Percentiles rank a stretch among this genome's conserved stretches.
These are phyloP conservation scores for Hucho hucho DNA, from an alignment of 2,113 vertebrate species.

Conservation along the genomic window DNA sequence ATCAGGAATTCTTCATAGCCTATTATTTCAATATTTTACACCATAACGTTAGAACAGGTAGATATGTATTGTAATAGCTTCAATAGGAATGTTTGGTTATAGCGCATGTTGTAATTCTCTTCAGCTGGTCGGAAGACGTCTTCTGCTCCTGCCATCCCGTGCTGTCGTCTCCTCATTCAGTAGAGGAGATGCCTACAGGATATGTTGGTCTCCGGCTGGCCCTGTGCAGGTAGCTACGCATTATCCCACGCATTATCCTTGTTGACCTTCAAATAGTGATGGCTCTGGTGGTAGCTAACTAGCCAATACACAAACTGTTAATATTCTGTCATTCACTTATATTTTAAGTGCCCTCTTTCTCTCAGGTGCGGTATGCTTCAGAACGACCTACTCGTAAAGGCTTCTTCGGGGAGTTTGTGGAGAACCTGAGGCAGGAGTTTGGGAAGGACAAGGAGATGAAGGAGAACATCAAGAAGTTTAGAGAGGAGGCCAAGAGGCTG, in stretches of 20 bases:
- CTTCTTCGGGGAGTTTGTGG: constrained; percentile 89
- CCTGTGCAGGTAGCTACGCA: constrained; percentile 68
- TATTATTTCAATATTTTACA: no score
- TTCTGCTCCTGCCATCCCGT: constrained; percentile 65
- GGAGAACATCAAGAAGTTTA: constrained; percentile 92
- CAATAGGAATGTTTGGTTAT: background rate
- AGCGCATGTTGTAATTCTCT: background rate
- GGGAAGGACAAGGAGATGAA: constrained; percentile 96
- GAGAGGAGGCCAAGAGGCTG: constrained; percentile 88
- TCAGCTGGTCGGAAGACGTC: constrained; percentile 77
- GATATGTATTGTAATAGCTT: no score
- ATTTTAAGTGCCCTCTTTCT: background rate
- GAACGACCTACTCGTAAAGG: constrained; percentile 69
- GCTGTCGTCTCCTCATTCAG: constrained; percentile 43
- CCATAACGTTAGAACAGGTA: no score
- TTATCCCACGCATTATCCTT: background rate
- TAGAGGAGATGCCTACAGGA: constrained; percentile 45
- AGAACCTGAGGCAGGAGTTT: constrained; percentile 91
- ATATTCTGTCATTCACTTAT: background rate
- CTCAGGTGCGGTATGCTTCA: constrained; percentile 69
- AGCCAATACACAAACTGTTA: background rate
- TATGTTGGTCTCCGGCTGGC: constrained; percentile 41
- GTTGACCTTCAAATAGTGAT: background rate
- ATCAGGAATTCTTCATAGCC: no score
- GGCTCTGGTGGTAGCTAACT: background rate